Base-by-base conservation (phyloP, 2,113 vertebrate genomes). In the Stictonetta naevosa region DNA sequence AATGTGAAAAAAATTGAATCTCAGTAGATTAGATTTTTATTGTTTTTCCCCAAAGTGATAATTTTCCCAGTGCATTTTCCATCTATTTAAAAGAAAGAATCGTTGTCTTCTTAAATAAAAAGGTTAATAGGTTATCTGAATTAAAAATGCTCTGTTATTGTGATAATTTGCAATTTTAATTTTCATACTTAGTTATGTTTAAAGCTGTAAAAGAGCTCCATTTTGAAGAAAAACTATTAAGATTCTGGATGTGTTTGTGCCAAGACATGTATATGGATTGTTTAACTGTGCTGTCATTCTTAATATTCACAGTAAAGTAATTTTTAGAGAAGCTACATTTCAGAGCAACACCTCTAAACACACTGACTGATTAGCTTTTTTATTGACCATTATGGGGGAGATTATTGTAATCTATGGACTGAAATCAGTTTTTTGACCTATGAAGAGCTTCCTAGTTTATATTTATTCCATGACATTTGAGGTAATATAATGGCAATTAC, bases 261-360 rank as follows among this genome's bases (percentile, higher is more conserved):
- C 96, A 98, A 98, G 98, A 98, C 99, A 98, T 99, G 99, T 99
- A 99, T 99, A 98, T 98, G 98, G 98, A 98, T 98, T 98, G 98
- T 98, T 99, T 99, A 98, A 98, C 98, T 98, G 97, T 97, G 98
- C 98, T 99, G 99, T 99, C 99, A 99, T 99, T 99, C 98, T 99
- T 99, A 99, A 99, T 99, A 98, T 98, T 98, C 98, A 98, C 98
- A 98, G 98, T 98, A 98, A 97, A 98, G 98, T 99, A 98, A 98
- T 98, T 98, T 98, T 98, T 98, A 98, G 98, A 98, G 98, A 98
- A 98, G 98, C 98, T 98, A 98, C 97, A 98, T 98, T 99, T 98
- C 98, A 98, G 97, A 98, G 98, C 98, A 98, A 98, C 98, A 98
- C 98, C 98, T 98, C 98, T 97, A 98, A 98, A 98, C 98, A 98